A percentile compares a stretch with the other conserved stretches of the same genome.
Evolutionary conservation across 2,113 vertebrate genomes (phyloP).

Genomic region (Stigmatopora argus): DNA sequence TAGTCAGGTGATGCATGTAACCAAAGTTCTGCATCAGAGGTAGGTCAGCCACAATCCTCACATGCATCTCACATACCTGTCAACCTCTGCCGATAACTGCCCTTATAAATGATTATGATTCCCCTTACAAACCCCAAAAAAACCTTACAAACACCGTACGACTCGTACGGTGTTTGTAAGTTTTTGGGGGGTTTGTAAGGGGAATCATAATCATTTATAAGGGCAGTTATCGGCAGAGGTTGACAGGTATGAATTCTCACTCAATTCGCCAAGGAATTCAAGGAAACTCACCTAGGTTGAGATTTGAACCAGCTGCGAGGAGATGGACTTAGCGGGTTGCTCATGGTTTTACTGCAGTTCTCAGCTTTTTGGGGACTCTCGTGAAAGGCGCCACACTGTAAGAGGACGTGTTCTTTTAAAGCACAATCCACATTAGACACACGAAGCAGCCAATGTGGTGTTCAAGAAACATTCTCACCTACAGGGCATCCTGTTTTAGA

Average conservation of each 20-base stretch:
- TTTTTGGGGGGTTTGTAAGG: too few species aligned
- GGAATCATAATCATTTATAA: too few species aligned
- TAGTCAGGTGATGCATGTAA: conserved; percentile 41
- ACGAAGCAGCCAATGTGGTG: background rate
- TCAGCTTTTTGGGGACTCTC: background rate
- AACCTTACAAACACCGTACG: too few species aligned
- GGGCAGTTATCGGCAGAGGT: too few species aligned
- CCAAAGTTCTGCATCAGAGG: conserved; percentile 10
- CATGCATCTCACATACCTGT: background rate
- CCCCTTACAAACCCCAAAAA: too few species aligned
- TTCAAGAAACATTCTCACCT: background rate
- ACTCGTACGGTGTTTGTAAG: too few species aligned
- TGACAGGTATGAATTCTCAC: too few species aligned
- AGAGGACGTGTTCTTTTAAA: conserved; percentile 14
- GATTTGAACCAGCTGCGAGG: conserved; percentile 60
- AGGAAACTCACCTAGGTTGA: conserved; percentile 52
- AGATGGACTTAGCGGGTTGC: conserved; percentile 51
- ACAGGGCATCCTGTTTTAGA: background rate
- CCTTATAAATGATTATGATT: too few species aligned
- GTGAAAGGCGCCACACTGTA: background rate
- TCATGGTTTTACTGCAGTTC: conserved; percentile 34
- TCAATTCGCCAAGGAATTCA: background rate
- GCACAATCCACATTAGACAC: conserved; percentile 25
- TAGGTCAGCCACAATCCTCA: background rate
- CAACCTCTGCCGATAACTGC: too few species aligned